Conservation (phyloP, 30 jellyfish, hydroid and myxozoan species). For the Aurelia aurita region DNA sequence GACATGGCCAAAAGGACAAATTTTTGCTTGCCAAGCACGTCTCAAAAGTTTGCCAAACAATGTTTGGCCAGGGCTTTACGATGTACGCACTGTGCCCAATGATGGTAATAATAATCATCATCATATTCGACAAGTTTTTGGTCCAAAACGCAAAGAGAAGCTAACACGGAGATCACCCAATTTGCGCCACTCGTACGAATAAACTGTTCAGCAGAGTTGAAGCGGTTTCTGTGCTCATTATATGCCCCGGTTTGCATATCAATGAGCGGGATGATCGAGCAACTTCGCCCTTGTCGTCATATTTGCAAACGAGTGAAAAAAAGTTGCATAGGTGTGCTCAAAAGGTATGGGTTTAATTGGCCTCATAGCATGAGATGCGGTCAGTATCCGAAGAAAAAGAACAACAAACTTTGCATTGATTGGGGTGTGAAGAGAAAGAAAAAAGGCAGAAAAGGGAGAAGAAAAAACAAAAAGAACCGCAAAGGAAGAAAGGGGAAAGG, state of each 20-base stretch:
- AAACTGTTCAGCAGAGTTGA: constrained; percentile 77
- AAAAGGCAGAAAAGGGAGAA: constrained; percentile 24
- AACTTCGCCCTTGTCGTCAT: constrained; percentile 88
- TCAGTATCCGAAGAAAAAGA: constrained; percentile 78
- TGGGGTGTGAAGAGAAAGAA: constrained; percentile 30
- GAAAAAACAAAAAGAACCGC: not conserved
- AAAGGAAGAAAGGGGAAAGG: not conserved
- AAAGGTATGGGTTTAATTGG: constrained; percentile 83
- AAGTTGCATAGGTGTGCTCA: constrained; percentile 68
- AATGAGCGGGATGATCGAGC: constrained; percentile 19
- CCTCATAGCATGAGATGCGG: constrained; percentile 75
- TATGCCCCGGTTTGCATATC: constrained; percentile 92
- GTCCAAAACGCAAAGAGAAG: constrained; percentile 80
- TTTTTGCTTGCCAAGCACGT: too few species aligned
- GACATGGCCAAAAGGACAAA: too few species aligned
- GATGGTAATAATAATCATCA: too few species aligned
- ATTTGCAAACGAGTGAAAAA: constrained; percentile 75
- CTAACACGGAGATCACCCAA: constrained; percentile 61
- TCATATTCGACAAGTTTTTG: too few species aligned
- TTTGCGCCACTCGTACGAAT: constrained; percentile 60
- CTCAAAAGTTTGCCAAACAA: too few species aligned
- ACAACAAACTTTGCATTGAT: constrained; percentile 70
- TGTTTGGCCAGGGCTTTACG: too few species aligned
- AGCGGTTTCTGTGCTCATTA: constrained; percentile 81
- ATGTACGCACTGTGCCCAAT: too few species aligned